phyloP scores from a whole-genome alignment of 2,888 invertebrate species.

The Brenthis hecate region DNA sequence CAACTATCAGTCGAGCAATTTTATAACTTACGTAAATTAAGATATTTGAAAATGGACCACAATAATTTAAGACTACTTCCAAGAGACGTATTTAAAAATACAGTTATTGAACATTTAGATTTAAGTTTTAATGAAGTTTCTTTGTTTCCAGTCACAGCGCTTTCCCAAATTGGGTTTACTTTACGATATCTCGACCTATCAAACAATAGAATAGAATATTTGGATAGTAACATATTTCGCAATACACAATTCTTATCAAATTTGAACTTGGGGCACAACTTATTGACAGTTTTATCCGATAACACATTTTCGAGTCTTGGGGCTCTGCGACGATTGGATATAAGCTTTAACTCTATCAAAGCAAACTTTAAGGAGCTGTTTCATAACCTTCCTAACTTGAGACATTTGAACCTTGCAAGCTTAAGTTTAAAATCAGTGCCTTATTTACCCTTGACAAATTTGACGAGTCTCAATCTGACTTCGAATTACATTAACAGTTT shows the following conservation, averaged over 20 bases:
- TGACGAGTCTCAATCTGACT: conserved; percentile 91
- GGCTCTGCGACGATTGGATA: conserved; percentile 89
- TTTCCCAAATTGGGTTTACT: conserved; percentile 90
- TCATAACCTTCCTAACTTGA: conserved; percentile 91
- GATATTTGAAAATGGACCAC: conserved; percentile 87
- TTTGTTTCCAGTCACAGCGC: conserved; percentile 89
- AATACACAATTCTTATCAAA: conserved; percentile 90
- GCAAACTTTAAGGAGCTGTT: conserved; percentile 94
- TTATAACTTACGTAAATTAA: conserved; percentile 87
- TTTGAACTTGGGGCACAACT: conserved; percentile 90
- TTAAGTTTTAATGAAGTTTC: conserved; percentile 90
- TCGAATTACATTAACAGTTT: conserved; percentile 88
- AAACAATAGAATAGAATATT: conserved; percentile 90
- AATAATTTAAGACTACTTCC: conserved; percentile 89
- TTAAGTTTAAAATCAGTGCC: conserved; percentile 90
- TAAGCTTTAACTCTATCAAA: conserved; percentile 90
- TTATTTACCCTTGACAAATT: conserved; percentile 88
- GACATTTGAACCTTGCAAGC: conserved; percentile 88
- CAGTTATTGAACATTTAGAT: conserved; percentile 90
- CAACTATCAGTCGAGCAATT: conserved; percentile 91
- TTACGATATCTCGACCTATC: conserved; percentile 90
- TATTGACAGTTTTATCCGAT: conserved; percentile 92
- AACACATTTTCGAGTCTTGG: conserved; percentile 93
- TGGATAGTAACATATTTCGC: conserved; percentile 93
- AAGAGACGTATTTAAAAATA: conserved; percentile 90